These are phyloP conservation scores for Xylocopa sonorina DNA, from an alignment of 1,140 invertebrate species.

Conservation along the genomic window DNA sequence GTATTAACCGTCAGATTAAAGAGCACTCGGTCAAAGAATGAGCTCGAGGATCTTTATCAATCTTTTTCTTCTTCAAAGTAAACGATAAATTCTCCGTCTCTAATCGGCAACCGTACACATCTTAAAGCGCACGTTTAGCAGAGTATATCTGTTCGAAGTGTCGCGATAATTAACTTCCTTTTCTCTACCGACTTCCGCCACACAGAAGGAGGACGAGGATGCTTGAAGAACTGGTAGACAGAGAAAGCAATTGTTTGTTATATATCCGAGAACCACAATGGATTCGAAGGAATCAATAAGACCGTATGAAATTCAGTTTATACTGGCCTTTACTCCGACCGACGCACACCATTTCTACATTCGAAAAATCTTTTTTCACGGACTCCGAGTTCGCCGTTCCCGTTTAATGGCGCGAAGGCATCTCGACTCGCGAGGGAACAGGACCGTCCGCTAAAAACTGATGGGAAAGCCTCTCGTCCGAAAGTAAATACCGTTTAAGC, in stretches of 20 bases:
- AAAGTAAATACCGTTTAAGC: slow-evolving; percentile 20
- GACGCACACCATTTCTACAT: too few relatives aligned
- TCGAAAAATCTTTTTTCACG: too few relatives aligned
- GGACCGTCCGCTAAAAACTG: not conserved
- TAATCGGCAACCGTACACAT: too few relatives aligned
- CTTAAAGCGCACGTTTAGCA: too few relatives aligned
- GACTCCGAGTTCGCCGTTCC: not conserved
- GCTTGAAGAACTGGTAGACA: not conserved
- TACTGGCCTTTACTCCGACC: not conserved
- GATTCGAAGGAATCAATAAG: slow-evolving; percentile 16
- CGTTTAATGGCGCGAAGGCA: not conserved
- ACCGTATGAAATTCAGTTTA: not conserved
- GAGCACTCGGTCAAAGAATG: not conserved
- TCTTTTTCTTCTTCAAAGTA: not conserved
- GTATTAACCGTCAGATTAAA: too few relatives aligned
- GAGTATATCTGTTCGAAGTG: slow-evolving; percentile 8
- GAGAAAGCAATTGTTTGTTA: not conserved
- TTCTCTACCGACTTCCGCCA: not conserved
- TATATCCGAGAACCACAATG: not conserved
- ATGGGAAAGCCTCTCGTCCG: not conserved
- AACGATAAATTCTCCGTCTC: too few relatives aligned
- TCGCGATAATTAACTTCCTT: slow-evolving; percentile 11
- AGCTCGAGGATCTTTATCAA: not conserved
- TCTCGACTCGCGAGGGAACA: not conserved
- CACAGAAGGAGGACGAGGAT: not conserved